A percentile compares a stretch with the other conserved stretches of the same genome.
Conservation (phyloP, 2,113 vertebrate genomes). For the Cynoglossus semilaevis region DNA sequence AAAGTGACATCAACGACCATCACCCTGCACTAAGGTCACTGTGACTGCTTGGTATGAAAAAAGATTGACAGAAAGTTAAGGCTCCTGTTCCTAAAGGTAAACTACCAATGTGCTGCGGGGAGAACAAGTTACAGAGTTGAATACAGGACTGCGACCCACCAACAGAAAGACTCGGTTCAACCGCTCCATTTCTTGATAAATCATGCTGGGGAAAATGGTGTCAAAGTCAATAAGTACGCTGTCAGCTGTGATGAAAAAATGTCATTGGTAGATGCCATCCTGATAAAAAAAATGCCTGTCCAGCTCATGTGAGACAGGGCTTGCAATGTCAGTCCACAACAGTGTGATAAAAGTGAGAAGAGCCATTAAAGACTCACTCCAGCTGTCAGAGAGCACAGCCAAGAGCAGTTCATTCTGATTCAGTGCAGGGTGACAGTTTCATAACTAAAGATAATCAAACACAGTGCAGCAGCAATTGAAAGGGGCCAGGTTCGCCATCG, state of each 20-base stretch:
- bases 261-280: slow-evolving; percentile 22
- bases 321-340: slow-evolving; percentile 68
- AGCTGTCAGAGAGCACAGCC: slow-evolving; percentile 21
- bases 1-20: slow-evolving; percentile 16
- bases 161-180: not conserved
- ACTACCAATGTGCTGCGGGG: slow-evolving; percentile 11
- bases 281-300: slow-evolving; percentile 69
- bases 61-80: slow-evolving; percentile 5
- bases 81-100: slow-evolving; percentile 21
- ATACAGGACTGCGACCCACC: slow-evolving; percentile 13
- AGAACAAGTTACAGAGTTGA: slow-evolving; percentile 15
- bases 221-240: slow-evolving; percentile 2
- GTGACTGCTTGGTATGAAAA: slow-evolving; percentile 20
- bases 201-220: slow-evolving; percentile 8
- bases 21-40: slow-evolving; percentile 65
- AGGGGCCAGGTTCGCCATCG: slow-evolving; percentile 40
- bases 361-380: slow-evolving; percentile 19
- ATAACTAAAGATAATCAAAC: slow-evolving; percentile 11
- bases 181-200: slow-evolving; percentile 15
- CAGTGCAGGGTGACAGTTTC: slow-evolving; percentile 74
- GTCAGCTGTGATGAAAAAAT: slow-evolving; percentile 2
- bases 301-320: slow-evolving; percentile 73
- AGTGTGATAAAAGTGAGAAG: slow-evolving; percentile 18
- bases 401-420: slow-evolving; percentile 34
- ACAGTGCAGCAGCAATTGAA: slow-evolving; percentile 29